A percentile compares a stretch with the other conserved stretches of the same genome.
These are phyloP conservation scores for Casuarius casuarius DNA, from an alignment of 2,113 vertebrate genomes.

Conservation along the genomic window DNA sequence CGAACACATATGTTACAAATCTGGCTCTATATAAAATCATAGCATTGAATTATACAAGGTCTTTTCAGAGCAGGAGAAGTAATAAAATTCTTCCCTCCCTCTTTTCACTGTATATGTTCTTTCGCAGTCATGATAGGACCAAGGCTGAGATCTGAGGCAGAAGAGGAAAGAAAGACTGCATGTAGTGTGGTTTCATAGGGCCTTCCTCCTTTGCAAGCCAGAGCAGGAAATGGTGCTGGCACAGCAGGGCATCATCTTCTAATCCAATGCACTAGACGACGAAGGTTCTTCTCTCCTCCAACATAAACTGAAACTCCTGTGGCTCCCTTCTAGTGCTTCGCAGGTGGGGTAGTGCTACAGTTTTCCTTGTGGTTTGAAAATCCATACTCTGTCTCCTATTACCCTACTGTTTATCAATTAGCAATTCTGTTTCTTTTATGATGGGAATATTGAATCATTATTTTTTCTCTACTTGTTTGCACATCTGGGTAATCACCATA, in stretches of 20 bases:
- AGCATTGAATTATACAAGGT: background rate
- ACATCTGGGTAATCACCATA: conserved; percentile 67
- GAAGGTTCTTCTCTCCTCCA: background rate
- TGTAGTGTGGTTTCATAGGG: background rate
- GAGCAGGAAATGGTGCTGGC: background rate
- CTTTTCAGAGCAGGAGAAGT: background rate
- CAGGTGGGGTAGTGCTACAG: background rate
- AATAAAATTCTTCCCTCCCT: background rate
- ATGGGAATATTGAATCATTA: conserved; percentile 40
- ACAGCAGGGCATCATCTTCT: background rate
- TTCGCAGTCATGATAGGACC: background rate
- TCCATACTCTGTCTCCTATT: background rate
- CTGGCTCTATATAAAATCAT: background rate
- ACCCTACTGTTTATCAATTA: conserved; percentile 50
- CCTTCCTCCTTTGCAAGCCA: background rate
- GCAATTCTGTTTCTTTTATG: background rate
- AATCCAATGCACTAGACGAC: background rate
- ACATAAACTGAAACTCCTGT: background rate
- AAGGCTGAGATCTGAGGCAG: background rate
- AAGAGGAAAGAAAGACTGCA: background rate
- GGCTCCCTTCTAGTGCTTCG: background rate
- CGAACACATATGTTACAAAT: background rate
- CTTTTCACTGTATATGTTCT: background rate
- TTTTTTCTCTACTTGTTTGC: conserved; percentile 52
- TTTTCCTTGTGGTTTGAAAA: background rate